Conservation (phyloP, 92 coral and sea anemone genomes). For the Porites evermanni region DNA sequence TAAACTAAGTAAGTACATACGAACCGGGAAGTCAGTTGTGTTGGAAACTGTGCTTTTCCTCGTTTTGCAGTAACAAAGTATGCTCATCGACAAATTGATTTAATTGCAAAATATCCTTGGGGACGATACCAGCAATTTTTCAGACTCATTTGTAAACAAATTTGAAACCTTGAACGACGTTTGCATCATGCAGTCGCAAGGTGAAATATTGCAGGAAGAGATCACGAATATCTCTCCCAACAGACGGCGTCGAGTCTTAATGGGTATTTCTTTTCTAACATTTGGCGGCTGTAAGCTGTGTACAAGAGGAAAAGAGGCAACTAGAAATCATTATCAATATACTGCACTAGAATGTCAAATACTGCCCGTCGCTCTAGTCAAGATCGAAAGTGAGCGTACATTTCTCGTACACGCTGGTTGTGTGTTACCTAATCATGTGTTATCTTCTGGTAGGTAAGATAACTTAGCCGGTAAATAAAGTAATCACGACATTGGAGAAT, state of each 20-base stretch:
- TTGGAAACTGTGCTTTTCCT: neutral
- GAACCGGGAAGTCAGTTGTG: neutral
- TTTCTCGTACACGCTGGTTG: neutral
- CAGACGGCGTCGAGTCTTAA: neutral
- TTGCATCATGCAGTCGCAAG: slow-evolving; percentile 18
- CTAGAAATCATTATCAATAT: neutral
- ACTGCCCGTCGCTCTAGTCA: neutral
- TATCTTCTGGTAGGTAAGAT: neutral
- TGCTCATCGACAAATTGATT: neutral
- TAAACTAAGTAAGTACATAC: neutral
- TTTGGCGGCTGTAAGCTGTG: neutral
- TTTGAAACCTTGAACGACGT: neutral
- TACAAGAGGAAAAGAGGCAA: neutral
- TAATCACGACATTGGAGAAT: neutral
- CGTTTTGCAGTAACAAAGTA: neutral
- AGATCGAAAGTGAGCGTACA: slow-evolving; percentile 10
- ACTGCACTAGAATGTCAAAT: neutral
- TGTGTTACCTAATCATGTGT: neutral
- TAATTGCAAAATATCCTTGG: neutral
- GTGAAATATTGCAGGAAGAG: neutral
- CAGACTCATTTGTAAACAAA: slow-evolving; percentile 19
- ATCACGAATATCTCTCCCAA: neutral
- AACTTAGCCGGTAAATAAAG: neutral
- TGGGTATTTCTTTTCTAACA: neutral
- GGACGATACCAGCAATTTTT: neutral